Evolutionary conservation across 2,797 vertebrate genomes (phyloP), one percentile per base, ranked within the genome.

Genomic region (Galagoides demidoff): DNA sequence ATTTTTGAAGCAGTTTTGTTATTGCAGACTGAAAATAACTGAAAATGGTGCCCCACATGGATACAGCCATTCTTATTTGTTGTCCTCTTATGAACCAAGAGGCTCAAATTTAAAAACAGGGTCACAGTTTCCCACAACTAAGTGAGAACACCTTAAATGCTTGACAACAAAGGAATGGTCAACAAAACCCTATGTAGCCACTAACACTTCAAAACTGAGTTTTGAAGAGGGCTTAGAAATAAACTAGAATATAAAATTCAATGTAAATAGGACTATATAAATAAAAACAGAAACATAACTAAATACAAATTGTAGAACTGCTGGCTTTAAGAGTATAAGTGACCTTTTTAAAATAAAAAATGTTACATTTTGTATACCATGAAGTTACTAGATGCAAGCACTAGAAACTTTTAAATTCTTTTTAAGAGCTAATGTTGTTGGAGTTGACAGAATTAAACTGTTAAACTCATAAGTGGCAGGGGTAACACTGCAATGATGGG

Each of bases 261-360:
- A 73, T 55, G 3, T 61, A 82, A 64, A 22, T 1, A 85, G 43
- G 19, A 82, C 52, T 49, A 66, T 49, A 63, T 27, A 90, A 59
- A 73, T 34, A 82, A 78, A 89, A 92, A 59, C 31, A 87, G 23
- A 52, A 74, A 39, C 59, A 68, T 2, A 91, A 81, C 29, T 61
- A 81, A 85, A 55, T 74, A 9, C 49, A 85, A 90, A 81, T 3
- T 66, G 7, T 83, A 94, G 29, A 12, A 66, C 57, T 31, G 7
- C 45, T 74, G 52, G 59, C 13, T 16, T 4, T 70, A 14, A 59
- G 19, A 39, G 27, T 29, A 73, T 10, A 16, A 10, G 31, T 39
- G 49, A 78, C 7, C 8, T 78, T 76, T 85, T 55, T 43, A 61
- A 85, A 92, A 85, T 61, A 52, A 68, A 96, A 92, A 68, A 29